Percentiles rank a stretch among this genome's conserved stretches.
Evolutionary conservation across 2,888 invertebrate species (phyloP).

Genomic region (Eubasilissa splendida): DNA sequence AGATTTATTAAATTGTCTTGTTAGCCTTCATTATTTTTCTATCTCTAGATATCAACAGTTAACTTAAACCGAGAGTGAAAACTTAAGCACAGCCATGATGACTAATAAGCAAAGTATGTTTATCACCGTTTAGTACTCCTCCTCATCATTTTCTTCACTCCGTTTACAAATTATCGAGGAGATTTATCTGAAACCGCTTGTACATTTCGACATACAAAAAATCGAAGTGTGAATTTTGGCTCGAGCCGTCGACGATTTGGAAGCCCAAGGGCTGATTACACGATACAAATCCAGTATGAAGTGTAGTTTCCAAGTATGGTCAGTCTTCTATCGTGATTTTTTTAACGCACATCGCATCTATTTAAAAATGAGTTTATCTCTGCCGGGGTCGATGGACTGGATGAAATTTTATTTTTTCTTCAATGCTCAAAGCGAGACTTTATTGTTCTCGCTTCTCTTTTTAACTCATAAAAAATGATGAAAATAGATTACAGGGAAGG

Average conservation of each 20-base stretch:
- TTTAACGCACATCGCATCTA: slow-evolving; percentile 8
- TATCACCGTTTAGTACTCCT: background rate
- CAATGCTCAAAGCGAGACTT: slow-evolving; percentile 15
- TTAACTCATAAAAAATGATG: slow-evolving; percentile 37
- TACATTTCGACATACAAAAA: slow-evolving; percentile 18
- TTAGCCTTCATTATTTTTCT: too few species aligned
- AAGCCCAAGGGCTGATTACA: slow-evolving; percentile 49
- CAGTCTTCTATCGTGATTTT: slow-evolving; percentile 33
- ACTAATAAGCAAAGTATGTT: too few species aligned
- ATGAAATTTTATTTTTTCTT: slow-evolving; percentile 45
- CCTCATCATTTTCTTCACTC: slow-evolving; percentile 11
- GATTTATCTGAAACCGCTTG: slow-evolving; percentile 27
- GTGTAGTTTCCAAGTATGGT: slow-evolving; percentile 24
- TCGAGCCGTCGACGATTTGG: slow-evolving; percentile 41
- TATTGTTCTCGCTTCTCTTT: slow-evolving; percentile 36
- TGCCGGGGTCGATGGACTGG: slow-evolving; percentile 32
- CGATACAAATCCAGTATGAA: slow-evolving; percentile 35
- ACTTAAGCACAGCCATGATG: too few species aligned
- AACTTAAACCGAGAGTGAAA: too few species aligned
- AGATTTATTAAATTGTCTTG: too few species aligned
- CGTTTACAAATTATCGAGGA: slow-evolving; percentile 43
- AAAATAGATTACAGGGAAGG: slow-evolving; percentile 35
- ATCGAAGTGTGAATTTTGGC: slow-evolving; percentile 52
- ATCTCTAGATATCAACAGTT: too few species aligned
- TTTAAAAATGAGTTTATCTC: slow-evolving; percentile 28